Evolutionary conservation across 2,113 vertebrate genomes (phyloP).

Genomic region (Istiophorus platypterus): DNA sequence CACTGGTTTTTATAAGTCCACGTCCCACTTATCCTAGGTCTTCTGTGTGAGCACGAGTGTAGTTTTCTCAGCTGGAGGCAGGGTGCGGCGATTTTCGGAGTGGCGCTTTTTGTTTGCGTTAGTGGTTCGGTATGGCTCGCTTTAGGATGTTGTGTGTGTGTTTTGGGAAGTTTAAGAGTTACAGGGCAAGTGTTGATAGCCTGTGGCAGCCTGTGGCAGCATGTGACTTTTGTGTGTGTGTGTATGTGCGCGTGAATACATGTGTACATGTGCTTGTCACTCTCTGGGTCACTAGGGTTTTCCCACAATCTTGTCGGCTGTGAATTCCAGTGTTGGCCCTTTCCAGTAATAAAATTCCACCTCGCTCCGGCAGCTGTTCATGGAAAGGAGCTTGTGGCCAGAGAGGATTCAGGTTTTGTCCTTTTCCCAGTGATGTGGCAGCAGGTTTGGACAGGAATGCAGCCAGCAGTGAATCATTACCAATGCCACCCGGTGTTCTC

Average conservation of each 20-base stretch:
- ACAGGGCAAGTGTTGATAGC: slow-evolving; percentile 55
- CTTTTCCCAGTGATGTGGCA: slow-evolving; percentile 49
- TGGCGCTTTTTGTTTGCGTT: slow-evolving; percentile 59
- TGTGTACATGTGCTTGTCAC: slow-evolving; percentile 34
- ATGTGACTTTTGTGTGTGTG: slow-evolving; percentile 25
- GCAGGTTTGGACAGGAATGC: slow-evolving; percentile 69
- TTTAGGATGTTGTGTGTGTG: slow-evolving; percentile 71
- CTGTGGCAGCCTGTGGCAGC: slow-evolving; percentile 59
- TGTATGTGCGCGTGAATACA: background rate
- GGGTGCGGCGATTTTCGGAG: slow-evolving; percentile 60
- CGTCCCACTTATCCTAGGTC: slow-evolving; percentile 23
- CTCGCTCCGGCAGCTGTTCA: slow-evolving; percentile 68
- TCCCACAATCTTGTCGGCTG: slow-evolving; percentile 65
- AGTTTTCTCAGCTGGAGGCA: slow-evolving; percentile 60
- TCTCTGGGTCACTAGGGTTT: slow-evolving; percentile 48
- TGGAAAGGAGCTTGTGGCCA: slow-evolving; percentile 34
- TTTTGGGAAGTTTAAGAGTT: slow-evolving; percentile 70
- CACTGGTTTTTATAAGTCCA: slow-evolving; percentile 19
- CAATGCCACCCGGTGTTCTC: slow-evolving; percentile 51
- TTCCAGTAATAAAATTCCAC: slow-evolving; percentile 69
- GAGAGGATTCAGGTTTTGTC: slow-evolving; percentile 42
- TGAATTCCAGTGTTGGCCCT: slow-evolving; percentile 66
- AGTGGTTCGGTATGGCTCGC: slow-evolving; percentile 61
- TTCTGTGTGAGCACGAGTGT: slow-evolving; percentile 36
- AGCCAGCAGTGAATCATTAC: slow-evolving; percentile 64